These are phyloP conservation scores for Microchirus variegatus DNA, from an alignment of 2,797 vertebrate genomes.

Conservation along the genomic window DNA sequence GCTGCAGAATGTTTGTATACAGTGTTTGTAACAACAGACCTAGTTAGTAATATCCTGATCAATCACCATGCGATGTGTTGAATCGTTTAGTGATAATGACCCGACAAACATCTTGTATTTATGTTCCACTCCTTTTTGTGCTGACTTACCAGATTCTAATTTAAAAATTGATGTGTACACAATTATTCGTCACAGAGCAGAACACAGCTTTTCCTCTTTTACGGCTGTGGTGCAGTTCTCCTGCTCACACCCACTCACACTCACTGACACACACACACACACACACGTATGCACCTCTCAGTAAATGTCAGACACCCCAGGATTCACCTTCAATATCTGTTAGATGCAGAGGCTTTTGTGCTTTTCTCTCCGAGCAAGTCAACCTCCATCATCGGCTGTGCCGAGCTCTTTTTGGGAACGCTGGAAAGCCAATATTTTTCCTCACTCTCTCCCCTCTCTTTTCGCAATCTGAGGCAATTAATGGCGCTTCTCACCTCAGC, in stretches of 20 bases:
- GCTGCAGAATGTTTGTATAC: too few relatives aligned
- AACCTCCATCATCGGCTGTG: constrained; percentile 31
- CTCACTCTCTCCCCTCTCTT: not conserved
- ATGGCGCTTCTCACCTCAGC: constrained; percentile 31
- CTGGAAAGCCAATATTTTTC: constrained; percentile 27
- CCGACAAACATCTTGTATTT: too few relatives aligned
- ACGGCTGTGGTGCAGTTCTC: constrained; percentile 6
- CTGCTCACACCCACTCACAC: not conserved
- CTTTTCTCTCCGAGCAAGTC: constrained; percentile 27
- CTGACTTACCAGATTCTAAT: constrained; percentile 1
- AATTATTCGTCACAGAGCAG: not conserved
- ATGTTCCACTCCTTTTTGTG: too few relatives aligned
- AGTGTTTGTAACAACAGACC: too few relatives aligned
- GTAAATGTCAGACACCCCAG: constrained; percentile 56
- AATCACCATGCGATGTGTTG: too few relatives aligned
- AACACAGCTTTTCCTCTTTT: constrained; percentile 34
- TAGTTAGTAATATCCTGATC: too few relatives aligned
- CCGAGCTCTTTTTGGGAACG: constrained; percentile 21
- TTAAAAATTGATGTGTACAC: constrained; percentile 4
- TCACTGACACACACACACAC: not conserved
- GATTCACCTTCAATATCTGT: constrained; percentile 29
- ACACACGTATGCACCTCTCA: not conserved
- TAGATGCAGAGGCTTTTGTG: constrained; percentile 43
- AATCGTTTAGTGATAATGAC: too few relatives aligned
- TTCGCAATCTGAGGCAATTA: constrained; percentile 28